Evolutionary conservation across 92 coral and sea anemone genomes (phyloP).

Genomic region (Desmophyllum pertusum): DNA sequence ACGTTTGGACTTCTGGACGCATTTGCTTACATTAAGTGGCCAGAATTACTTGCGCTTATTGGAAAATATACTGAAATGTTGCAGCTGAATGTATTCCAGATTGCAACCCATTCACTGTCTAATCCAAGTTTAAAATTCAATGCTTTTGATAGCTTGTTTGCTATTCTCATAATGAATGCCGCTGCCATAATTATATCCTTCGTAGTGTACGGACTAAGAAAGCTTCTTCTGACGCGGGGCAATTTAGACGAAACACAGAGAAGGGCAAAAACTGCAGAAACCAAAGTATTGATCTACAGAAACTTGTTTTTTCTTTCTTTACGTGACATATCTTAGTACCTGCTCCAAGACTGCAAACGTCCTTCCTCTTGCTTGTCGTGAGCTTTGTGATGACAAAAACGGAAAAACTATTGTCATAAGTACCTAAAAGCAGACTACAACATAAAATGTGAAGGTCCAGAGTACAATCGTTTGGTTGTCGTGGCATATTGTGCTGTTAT

Average conservation of each 20-base stretch:
- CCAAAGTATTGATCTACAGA: not conserved
- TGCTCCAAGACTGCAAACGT: slow-evolving; percentile 7
- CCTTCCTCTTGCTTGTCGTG: slow-evolving; percentile 17
- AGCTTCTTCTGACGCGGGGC: not conserved
- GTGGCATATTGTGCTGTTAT: not conserved
- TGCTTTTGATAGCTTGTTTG: not conserved
- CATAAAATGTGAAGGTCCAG: not conserved
- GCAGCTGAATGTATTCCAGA: slow-evolving; percentile 13
- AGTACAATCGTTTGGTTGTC: not conserved
- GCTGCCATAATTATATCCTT: not conserved
- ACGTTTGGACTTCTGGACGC: slow-evolving; percentile 8
- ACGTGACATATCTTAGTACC: slow-evolving; percentile 10
- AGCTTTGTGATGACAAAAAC: not conserved
- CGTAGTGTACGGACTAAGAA: not conserved
- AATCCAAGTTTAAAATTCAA: not conserved
- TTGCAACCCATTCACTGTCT: slow-evolving; percentile 15
- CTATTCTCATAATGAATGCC: not conserved
- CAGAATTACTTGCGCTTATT: not conserved
- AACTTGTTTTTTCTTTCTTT: not conserved
- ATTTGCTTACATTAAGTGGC: slow-evolving; percentile 13
- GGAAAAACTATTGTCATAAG: not conserved
- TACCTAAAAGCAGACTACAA: not conserved
- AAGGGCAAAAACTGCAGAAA: not conserved
- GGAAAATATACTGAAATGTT: not conserved
- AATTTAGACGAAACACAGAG: not conserved